Conservation (phyloP, 2,888 invertebrate genomes). For the Hypercompe scribonia region DNA sequence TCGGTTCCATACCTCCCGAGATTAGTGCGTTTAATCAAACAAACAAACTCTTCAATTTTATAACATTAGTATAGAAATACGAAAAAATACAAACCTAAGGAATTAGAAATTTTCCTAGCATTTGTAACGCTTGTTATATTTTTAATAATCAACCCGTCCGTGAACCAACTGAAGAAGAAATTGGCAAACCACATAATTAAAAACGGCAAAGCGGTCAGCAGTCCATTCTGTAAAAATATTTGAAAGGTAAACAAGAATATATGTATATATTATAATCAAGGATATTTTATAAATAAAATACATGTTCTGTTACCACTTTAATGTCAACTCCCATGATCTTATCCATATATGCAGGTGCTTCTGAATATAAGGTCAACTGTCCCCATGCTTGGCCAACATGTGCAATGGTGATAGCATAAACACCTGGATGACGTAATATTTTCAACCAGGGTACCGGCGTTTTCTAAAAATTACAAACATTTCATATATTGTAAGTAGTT, state of each 20-base stretch:
- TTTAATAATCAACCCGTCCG: slow-evolving; percentile 87
- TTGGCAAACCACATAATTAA: slow-evolving; percentile 91
- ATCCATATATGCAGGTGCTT: slow-evolving; percentile 92
- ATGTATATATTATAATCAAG: neutral
- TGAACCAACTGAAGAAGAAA: slow-evolving; percentile 89
- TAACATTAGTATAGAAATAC: no score
- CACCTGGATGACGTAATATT: slow-evolving; percentile 88
- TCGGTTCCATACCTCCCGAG: no score
- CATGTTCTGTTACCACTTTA: slow-evolving; percentile 62
- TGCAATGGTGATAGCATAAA: slow-evolving; percentile 84
- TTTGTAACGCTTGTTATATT: slow-evolving; percentile 82
- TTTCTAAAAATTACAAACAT: no score
- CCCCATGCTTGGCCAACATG: slow-evolving; percentile 92
- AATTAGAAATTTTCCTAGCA: slow-evolving; percentile 87
- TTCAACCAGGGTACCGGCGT: slow-evolving; percentile 90
- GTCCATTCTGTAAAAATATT: slow-evolving; percentile 85
- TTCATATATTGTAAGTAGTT: no score
- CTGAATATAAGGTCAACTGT: slow-evolving; percentile 90
- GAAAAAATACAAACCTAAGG: no score
- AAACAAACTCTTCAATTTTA: no score
- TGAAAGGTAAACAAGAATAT: neutral
- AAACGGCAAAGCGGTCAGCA: slow-evolving; percentile 91
- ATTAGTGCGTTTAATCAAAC: no score
- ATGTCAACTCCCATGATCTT: slow-evolving; percentile 89
- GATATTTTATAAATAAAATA: no score